These are phyloP conservation scores for Pithys albifrons DNA, from an alignment of 2,113 vertebrate species.

Conservation along the genomic window DNA sequence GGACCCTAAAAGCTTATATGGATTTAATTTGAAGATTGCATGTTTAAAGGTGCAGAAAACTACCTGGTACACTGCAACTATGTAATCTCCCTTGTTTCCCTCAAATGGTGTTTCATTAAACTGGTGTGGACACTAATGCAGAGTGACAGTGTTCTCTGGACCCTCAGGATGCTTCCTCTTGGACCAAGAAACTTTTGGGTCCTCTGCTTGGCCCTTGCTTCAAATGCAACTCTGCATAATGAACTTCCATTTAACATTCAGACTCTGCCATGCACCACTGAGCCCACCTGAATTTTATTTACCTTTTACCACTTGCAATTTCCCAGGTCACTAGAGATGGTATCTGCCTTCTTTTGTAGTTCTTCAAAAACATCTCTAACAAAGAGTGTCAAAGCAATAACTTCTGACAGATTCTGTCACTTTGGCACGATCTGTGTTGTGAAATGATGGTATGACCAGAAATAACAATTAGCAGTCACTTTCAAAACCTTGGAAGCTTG, in stretches of 20 bases:
- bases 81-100: not conserved
- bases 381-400: not conserved
- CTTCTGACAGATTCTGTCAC: not conserved
- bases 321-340: not conserved
- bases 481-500: not conserved
- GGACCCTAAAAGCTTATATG: not conserved
- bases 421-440: not conserved
- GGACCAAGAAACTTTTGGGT: not conserved
- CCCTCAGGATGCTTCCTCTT: not conserved
- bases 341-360: not conserved
- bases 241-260: not conserved
- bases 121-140: not conserved
- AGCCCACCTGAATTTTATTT: not conserved
- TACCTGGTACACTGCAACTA: not conserved
- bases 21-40: not conserved
- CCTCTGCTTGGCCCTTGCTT: not conserved
- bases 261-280: not conserved
- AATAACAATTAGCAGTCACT: not conserved
- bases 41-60: not conserved
- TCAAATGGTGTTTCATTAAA: not conserved
- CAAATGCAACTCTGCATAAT: not conserved
- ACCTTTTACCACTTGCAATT: not conserved
- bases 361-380: not conserved
- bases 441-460: not conserved
- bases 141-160: not conserved